Evolutionary conservation across 2,797 vertebrate genomes (phyloP).

Genomic region (Zenarchopterus dispar): DNA sequence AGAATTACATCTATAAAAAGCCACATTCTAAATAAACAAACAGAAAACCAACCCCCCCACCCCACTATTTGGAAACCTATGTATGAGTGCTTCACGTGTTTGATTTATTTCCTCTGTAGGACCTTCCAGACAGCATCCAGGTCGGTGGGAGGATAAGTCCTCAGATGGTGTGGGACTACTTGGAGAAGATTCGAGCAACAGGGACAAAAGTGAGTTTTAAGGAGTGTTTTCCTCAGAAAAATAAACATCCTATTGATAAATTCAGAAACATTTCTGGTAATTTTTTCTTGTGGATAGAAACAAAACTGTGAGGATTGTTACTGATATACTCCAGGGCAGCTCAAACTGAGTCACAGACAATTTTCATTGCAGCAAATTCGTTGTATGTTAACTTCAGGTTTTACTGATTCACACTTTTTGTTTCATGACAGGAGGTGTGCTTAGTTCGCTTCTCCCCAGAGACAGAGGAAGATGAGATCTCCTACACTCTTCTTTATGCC

Average conservation of each 20-base stretch:
- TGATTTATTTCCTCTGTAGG: slow-evolving; percentile 71
- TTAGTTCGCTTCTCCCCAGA: slow-evolving; percentile 95
- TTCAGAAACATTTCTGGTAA: neutral
- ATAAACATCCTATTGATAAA: neutral
- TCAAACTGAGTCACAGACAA: too few species aligned
- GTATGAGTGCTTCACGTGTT: neutral
- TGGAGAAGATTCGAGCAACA: slow-evolving; percentile 98
- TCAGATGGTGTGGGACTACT: slow-evolving; percentile 98
- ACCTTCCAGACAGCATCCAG: slow-evolving; percentile 96
- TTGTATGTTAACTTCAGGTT: slow-evolving; percentile 7
- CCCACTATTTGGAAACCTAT: too few species aligned
- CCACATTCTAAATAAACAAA: too few species aligned
- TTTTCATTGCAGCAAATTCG: too few species aligned
- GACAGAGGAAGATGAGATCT: slow-evolving; percentile 98
- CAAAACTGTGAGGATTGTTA: neutral
- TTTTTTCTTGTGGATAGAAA: neutral
- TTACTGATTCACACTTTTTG: slow-evolving; percentile 43
- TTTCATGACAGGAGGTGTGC: slow-evolving; percentile 90
- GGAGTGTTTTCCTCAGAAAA: neutral
- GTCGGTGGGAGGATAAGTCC: slow-evolving; percentile 97
- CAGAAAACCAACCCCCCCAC: too few species aligned
- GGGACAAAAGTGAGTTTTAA: slow-evolving; percentile 92
- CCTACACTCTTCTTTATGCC: slow-evolving; percentile 93
- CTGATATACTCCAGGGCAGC: too few species aligned
- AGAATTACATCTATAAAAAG: too few species aligned